A percentile compares a stretch with the other conserved stretches of the same genome.
Conservation (phyloP, 2,113 vertebrate species). For the Macrotus californicus region DNA sequence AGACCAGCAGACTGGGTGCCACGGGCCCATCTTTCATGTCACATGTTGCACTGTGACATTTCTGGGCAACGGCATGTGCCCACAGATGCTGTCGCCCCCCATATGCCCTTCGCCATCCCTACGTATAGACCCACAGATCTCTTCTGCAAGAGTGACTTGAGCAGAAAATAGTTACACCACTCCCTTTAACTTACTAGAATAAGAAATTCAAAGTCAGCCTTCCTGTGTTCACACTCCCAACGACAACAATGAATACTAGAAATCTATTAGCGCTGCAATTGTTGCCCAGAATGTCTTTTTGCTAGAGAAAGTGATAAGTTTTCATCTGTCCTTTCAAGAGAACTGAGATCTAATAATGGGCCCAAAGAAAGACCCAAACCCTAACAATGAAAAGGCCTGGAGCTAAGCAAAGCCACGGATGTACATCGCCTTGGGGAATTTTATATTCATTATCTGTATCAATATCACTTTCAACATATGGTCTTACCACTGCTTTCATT, state of each 20-base stretch:
- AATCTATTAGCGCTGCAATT: not conserved
- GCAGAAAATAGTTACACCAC: not conserved
- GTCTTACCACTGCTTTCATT: not conserved
- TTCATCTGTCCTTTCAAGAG: not conserved
- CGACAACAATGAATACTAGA: not conserved
- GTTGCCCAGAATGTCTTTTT: not conserved
- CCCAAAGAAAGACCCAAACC: not conserved
- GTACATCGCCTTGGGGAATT: not conserved
- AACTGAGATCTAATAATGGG: not conserved
- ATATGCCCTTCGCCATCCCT: not conserved
- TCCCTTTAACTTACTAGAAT: not conserved
- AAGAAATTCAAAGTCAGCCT: not conserved
- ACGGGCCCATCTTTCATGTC: not conserved
- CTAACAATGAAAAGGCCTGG: not conserved
- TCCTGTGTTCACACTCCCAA: not conserved
- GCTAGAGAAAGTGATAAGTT: not conserved
- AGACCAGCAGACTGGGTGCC: not conserved
- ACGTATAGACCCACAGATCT: not conserved
- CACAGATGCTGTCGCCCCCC: not conserved
- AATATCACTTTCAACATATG: not conserved
- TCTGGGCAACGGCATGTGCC: not conserved
- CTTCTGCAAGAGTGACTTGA: not conserved
- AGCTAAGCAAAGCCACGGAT: not conserved
- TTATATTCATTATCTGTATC: not conserved
- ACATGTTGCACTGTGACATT: not conserved